Percentiles rank a stretch among this genome's conserved stretches.
phyloP scores from a whole-genome alignment of 2,797 vertebrate genomes.

The Amblyopsis hoosieri region DNA sequence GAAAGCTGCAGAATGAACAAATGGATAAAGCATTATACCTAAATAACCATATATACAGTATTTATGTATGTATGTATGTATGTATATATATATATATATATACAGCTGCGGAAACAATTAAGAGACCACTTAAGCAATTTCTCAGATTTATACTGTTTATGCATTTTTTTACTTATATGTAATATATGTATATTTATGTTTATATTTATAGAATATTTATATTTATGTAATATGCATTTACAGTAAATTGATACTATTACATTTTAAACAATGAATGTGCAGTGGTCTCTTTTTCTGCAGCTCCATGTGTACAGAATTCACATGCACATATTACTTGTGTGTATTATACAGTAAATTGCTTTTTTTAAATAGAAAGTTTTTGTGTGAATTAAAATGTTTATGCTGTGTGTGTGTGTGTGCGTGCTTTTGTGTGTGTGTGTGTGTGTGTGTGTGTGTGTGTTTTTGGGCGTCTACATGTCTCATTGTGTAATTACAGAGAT shows the following conservation, averaged over 20 bases:
- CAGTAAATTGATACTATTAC: too few species aligned
- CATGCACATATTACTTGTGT: background rate
- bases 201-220: too few species aligned
- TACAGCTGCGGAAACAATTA: too few species aligned
- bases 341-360: background rate
- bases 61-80: conserved; percentile 1
- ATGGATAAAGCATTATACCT: background rate
- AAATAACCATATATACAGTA: background rate
- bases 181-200: too few species aligned
- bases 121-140: too few species aligned
- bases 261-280: too few species aligned
- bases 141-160: too few species aligned
- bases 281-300: too few species aligned
- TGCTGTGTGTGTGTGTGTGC: background rate
- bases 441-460: conserved; percentile 14
- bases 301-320: too few species aligned
- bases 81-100: background rate
- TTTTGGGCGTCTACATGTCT: conserved; percentile 10
- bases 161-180: too few species aligned
- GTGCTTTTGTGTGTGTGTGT: conserved; percentile 4
- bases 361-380: background rate
- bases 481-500: conserved; percentile 35
- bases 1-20: background rate
- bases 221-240: too few species aligned
- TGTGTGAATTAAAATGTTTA: background rate